phyloP scores from a whole-genome alignment of 2,888 invertebrate genomes.

The Caenorhabditis japonica region DNA sequence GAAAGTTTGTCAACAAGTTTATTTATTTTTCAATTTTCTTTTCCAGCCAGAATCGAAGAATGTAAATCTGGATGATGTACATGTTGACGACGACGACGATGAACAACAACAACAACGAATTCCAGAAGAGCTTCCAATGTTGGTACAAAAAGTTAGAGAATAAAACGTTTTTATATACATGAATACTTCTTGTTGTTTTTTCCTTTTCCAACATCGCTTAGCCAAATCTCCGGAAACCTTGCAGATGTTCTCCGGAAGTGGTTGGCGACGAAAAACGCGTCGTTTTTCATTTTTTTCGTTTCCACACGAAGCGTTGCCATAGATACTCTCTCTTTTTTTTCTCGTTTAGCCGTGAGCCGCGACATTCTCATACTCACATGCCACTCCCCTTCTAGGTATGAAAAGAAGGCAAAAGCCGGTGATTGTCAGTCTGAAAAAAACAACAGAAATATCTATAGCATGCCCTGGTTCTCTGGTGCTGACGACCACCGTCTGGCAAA shows the following conservation, averaged over 20 bases:
- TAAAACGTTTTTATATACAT: background rate
- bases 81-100: slow-evolving; percentile 7
- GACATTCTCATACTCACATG: slow-evolving; percentile 32
- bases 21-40: background rate
- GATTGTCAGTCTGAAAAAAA: background rate
- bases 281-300: slow-evolving; percentile 7
- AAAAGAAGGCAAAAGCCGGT: slow-evolving; percentile 5
- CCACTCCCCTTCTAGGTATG: slow-evolving; percentile 8
- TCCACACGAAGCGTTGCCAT: slow-evolving; percentile 32
- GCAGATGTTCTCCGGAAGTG: slow-evolving; percentile 43
- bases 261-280: slow-evolving; percentile 39
- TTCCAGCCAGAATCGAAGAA: slow-evolving; percentile 40
- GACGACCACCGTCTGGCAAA: slow-evolving; percentile 14
- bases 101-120: too few relatives aligned
- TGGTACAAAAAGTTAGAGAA: background rate
- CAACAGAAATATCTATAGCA: slow-evolving; percentile 18
- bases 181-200: too few relatives aligned
- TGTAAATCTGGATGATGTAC: slow-evolving; percentile 30
- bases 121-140: slow-evolving; percentile 7
- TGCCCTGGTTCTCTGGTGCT: slow-evolving; percentile 22
- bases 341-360: background rate
- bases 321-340: slow-evolving; percentile 33
- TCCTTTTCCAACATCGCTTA: too few relatives aligned
- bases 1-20: background rate
- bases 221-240: slow-evolving; percentile 13